Percentiles rank a stretch among this genome's conserved stretches.
Conservation (phyloP, 2,797 vertebrate genomes). For the Enteromius unitaeniatus region DNA sequence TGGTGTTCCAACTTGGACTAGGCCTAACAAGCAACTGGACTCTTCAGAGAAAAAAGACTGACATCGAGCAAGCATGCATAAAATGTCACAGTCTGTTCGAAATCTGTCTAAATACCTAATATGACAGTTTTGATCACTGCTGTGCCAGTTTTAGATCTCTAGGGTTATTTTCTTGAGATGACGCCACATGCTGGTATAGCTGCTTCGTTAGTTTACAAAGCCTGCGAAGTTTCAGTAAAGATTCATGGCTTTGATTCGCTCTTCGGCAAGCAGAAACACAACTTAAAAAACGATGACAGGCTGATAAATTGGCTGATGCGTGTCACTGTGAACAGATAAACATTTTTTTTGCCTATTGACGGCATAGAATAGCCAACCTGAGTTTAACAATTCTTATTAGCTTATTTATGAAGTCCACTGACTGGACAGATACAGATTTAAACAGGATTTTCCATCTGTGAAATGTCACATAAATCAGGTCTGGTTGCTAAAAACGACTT, state of each 20-base stretch:
- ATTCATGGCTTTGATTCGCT: neutral
- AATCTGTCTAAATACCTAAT: constrained; percentile 24
- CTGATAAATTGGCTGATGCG: neutral
- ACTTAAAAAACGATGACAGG: neutral
- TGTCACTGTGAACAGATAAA: neutral
- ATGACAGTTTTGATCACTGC: neutral
- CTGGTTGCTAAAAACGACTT: neutral
- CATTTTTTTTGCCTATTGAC: neutral
- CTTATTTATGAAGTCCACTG: neutral
- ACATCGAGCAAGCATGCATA: constrained; percentile 7
- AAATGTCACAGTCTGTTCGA: neutral
- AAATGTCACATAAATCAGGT: neutral
- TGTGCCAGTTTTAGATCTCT: neutral
- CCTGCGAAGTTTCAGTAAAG: neutral
- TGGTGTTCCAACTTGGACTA: constrained; percentile 17
- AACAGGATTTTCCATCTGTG: neutral
- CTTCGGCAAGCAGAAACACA: constrained; percentile 39
- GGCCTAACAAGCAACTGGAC: constrained; percentile 22
- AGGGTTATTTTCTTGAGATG: neutral
- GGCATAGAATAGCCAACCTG: neutral
- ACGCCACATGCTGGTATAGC: neutral
- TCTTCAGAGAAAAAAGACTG: neutral
- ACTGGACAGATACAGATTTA: neutral
- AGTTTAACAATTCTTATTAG: neutral
- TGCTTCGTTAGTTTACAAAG: constrained; percentile 8